Conservation (phyloP, 2,888 invertebrate genomes). For the Torymus texanus region DNA sequence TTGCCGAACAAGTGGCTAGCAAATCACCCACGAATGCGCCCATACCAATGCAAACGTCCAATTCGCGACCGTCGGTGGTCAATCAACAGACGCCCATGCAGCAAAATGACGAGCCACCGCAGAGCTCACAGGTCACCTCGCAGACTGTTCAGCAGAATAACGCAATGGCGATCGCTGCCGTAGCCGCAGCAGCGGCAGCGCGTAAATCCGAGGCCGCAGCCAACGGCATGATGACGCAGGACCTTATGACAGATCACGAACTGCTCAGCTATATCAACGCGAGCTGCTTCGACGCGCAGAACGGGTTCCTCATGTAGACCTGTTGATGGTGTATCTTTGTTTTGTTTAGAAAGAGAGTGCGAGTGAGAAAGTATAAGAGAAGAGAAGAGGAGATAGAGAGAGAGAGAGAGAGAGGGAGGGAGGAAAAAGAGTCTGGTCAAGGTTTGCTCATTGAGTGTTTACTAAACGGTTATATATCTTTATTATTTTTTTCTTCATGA, state of each 20-base stretch:
- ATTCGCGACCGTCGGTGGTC: conserved; percentile 60
- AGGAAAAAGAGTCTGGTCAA: conserved; percentile 6
- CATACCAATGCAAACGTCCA: conserved; percentile 62
- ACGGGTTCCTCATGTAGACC: conserved; percentile 71
- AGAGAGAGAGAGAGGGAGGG: too few species aligned
- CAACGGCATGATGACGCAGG: conserved; percentile 80
- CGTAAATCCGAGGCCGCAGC: conserved; percentile 70
- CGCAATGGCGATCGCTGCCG: conserved; percentile 62
- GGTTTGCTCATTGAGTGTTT: conserved; percentile 47
- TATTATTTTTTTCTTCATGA: conserved; percentile 23
- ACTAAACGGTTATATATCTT: conserved; percentile 34
- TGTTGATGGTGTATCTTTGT: background rate
- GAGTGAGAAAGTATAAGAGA: too few species aligned
- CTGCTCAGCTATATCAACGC: conserved; percentile 92
- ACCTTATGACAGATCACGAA: conserved; percentile 91
- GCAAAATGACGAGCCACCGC: conserved; percentile 77
- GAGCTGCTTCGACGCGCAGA: conserved; percentile 86
- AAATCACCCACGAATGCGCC: conserved; percentile 67
- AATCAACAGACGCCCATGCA: conserved; percentile 76
- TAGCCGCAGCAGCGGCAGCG: conserved; percentile 68
- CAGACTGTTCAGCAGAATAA: conserved; percentile 59
- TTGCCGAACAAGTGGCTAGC: conserved; percentile 70
- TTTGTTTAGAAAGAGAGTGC: too few species aligned
- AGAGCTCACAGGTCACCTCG: conserved; percentile 67
- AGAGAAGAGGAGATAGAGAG: too few species aligned